Conservation (phyloP, 2,797 vertebrate species). For the Siniperca obscura region DNA sequence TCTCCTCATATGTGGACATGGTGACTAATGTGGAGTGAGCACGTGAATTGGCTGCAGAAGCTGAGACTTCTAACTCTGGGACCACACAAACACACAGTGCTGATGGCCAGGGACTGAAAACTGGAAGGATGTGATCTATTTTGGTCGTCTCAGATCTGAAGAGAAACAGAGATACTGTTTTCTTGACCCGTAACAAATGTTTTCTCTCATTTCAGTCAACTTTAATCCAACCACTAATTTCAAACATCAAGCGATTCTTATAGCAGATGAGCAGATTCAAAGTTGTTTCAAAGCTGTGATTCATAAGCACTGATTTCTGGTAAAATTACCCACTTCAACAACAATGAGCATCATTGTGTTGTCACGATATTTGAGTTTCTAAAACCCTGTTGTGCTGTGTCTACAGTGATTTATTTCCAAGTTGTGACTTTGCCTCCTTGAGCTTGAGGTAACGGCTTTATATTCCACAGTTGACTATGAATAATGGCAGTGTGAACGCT, state of each 20-base stretch:
- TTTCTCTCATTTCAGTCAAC: slow-evolving; percentile 8
- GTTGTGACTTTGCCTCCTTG: slow-evolving; percentile 15
- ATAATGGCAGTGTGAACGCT: slow-evolving; percentile 12
- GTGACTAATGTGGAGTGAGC: background rate
- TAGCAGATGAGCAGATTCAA: background rate
- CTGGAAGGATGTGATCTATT: background rate
- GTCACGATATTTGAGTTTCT: background rate
- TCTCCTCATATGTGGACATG: background rate
- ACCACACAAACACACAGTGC: slow-evolving; percentile 2
- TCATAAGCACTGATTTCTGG: slow-evolving; percentile 3
- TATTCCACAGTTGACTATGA: slow-evolving; percentile 4
- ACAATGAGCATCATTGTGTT: slow-evolving; percentile 31
- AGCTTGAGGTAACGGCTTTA: slow-evolving; percentile 12
- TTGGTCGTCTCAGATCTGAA: background rate
- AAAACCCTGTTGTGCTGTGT: slow-evolving; percentile 20
- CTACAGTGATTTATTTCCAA: slow-evolving; percentile 25
- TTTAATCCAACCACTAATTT: background rate
- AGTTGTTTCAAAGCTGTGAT: slow-evolving; percentile 23
- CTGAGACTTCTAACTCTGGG: slow-evolving; percentile 15
- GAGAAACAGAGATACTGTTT: slow-evolving; percentile 11
- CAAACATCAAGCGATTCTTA: slow-evolving; percentile 19
- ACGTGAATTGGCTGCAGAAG: slow-evolving; percentile 4
- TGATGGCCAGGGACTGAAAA: background rate
- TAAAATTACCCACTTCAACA: slow-evolving; percentile 1
- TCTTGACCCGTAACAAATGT: slow-evolving; percentile 14